Evolutionary conservation across 2,113 vertebrate genomes (phyloP), one percentile per base, ranked within the genome.

Genomic region (Sebastes fasciatus): DNA sequence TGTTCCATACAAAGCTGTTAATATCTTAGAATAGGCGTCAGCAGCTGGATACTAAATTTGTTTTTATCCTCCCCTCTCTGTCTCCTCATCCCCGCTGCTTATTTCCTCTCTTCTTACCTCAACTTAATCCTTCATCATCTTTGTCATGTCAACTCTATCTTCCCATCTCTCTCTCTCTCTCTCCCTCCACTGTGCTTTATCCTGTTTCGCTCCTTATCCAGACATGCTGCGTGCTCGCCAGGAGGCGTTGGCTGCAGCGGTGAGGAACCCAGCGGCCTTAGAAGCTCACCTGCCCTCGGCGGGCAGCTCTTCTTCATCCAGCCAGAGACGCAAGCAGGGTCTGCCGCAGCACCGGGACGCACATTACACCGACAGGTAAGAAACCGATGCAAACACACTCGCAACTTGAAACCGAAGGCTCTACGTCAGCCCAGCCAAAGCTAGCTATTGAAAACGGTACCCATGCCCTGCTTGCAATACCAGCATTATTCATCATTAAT

Each of bases 271-370:
- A 14, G 89, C 94, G 19, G 92, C 94, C 78, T 95, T 98, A 95
- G 98, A 99, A 75, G 95, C 97, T 82, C 98, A 98, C 91, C 95
- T 99, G 76, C 96, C 97, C 48, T 93, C 97, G 0, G 96, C 95
- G 21, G 92, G 92, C 77, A 89, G 93, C 87, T 96, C 96, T 6
- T 96, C 93, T 52, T 93, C 93, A 9, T 94, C 96, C 23, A 98
- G 96, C 82, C 98, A 97, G 94, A 95, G 97, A 81, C 95, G 98
- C 87, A 99, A 99, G 91, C 98, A 98, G 90, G 97, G 97, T 65
- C 96, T 98, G 60, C 96, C 96, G 1, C 97, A 97, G 94, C 98
- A 97, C 91, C 93, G 96, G 23, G 98, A 99, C 46, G 95, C 96
- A 17, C 96, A 98, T 94, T 99, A 97, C 90, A 91, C 96, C 0